These are phyloP conservation scores for Lepidurus apus DNA, from an alignment of 1,140 invertebrate species.

Conservation along the genomic window DNA sequence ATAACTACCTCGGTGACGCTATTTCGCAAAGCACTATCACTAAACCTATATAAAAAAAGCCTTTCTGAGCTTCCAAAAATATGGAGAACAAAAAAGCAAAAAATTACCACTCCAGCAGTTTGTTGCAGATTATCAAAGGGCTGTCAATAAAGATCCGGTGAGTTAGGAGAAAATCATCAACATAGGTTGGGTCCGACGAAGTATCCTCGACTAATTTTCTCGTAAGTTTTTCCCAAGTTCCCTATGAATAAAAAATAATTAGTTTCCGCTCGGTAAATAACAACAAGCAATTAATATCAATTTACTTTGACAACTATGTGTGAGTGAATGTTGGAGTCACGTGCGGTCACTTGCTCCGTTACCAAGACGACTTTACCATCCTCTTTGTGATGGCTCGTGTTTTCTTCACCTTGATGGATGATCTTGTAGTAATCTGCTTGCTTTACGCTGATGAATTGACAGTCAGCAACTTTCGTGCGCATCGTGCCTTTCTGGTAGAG, in stretches of 20 bases:
- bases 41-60: conserved; percentile 50
- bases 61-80: not conserved
- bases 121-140: conserved; percentile 74
- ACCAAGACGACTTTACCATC: conserved; percentile 82
- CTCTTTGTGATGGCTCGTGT: conserved; percentile 81
- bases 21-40: conserved; percentile 71
- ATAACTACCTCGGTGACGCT: conserved; percentile 84
- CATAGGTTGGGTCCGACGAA: conserved; percentile 88
- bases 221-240: conserved; percentile 84
- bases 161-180: conserved; percentile 96
- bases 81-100: no score
- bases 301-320: conserved; percentile 76
- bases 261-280: not conserved
- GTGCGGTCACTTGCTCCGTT: conserved; percentile 67
- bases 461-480: conserved; percentile 93
- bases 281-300: not conserved
- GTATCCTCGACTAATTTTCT: conserved; percentile 89
- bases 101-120: conserved; percentile 75
- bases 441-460: conserved; percentile 97
- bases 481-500: conserved; percentile 91
- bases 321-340: conserved; percentile 55
- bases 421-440: conserved; percentile 90
- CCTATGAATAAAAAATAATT: conserved; percentile 47
- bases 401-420: conserved; percentile 76
- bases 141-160: conserved; percentile 90